Base-by-base conservation (phyloP, 2,888 invertebrate genomes). In the Ypsolopha scabrella region DNA sequence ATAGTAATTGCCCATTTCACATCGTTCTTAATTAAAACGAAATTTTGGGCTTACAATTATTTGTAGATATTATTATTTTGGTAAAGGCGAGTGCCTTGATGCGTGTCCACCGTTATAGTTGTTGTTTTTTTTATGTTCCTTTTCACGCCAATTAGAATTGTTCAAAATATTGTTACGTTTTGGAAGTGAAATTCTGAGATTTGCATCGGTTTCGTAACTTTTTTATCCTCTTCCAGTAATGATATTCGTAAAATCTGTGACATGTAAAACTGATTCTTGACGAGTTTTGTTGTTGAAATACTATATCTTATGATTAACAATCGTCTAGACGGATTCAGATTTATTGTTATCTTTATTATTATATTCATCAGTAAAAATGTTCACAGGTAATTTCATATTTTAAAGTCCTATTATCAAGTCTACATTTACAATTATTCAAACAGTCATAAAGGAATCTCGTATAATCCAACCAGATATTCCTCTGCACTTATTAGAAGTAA, bases 1-100 rank as follows among this genome's bases (percentile, higher is more conserved):
- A 63, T 61, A 69, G 65, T 67, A 70, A 69, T 70, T 70, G 68
- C 58, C 59, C 64, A 66, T 61, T 65, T 58, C 64, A 63, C 65
- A 65, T 67, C 58, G 64, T 56, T 67, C 63, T 65, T 71, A 70
- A 70, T 71, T 70, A 72, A 64, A 59, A 53, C 36, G 50, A 52
- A 52, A 54, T 52, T 54, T 54, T 50, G 11, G 47, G 47, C 50
- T 43, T 14, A 36, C 34, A 41, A 43, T 43, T 48, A 50, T 50
- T 50, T 43, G 43, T 13, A 34, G 35, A 51, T 41, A 37, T 45
- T 51, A 48, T 41, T 36, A 41, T 11, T 36, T 14, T 11, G 14
- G 43, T 4, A 24, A 24, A 24, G 24, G 24, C 39, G 39, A 8
- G 44, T 47, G 6, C 13, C 49, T 44, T 41, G 41, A 52, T 51